phyloP scores from a whole-genome alignment of 2,113 vertebrate species.

The Aspidoscelis tigris region DNA sequence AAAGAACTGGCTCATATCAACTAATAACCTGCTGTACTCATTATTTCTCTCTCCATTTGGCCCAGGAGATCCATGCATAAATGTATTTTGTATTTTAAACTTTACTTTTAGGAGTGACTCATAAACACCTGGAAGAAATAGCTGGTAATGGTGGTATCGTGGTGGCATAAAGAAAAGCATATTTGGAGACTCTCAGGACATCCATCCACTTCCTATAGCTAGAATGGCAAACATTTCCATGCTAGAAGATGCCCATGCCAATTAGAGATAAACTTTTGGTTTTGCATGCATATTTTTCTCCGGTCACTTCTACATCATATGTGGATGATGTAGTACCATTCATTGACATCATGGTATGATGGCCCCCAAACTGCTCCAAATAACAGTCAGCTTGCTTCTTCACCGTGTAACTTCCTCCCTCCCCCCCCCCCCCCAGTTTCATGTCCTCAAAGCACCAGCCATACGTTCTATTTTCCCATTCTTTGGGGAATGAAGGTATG shows the following conservation, averaged over 20 bases:
- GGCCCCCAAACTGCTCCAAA: too few species aligned
- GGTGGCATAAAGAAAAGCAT: background rate
- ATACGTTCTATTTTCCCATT: too few species aligned
- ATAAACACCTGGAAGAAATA: slow-evolving; percentile 32
- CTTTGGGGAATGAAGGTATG: too few species aligned
- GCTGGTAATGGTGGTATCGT: slow-evolving; percentile 26
- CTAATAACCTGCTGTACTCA: background rate
- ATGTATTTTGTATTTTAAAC: slow-evolving; percentile 38
- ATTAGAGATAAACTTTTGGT: background rate
- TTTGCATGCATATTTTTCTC: slow-evolving; percentile 5
- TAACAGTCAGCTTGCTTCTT: too few species aligned
- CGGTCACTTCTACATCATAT: too few species aligned
- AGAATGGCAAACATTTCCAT: slow-evolving; percentile 16
- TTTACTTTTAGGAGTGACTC: slow-evolving; percentile 40
- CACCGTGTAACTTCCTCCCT: too few species aligned
- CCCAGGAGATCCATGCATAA: background rate
- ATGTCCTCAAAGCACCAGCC: too few species aligned
- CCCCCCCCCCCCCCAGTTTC: too few species aligned
- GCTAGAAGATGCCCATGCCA: background rate
- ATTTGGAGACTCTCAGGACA: slow-evolving; percentile 5
- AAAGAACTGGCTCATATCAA: background rate
- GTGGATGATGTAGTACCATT: too few species aligned
- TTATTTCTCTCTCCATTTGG: background rate
- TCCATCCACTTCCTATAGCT: background rate
- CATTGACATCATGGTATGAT: too few species aligned